phyloP scores from a whole-genome alignment of 2,888 invertebrate species.

The Chaetogeoica ovagalla region DNA sequence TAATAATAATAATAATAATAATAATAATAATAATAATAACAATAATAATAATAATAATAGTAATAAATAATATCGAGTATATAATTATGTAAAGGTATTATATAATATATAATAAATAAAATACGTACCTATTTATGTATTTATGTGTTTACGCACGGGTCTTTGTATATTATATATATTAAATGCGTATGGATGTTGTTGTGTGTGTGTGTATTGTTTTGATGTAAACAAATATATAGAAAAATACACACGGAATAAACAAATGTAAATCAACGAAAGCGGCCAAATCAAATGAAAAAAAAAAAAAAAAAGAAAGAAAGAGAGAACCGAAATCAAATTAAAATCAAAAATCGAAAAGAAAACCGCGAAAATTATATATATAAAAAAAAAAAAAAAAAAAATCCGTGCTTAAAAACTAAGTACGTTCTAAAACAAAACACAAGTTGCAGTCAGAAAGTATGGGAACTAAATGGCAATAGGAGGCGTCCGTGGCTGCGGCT shows the following conservation, averaged over 20 bases:
- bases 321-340: slow-evolving; percentile 45
- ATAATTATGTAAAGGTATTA: not conserved
- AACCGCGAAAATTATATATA: not conserved
- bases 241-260: slow-evolving; percentile 11
- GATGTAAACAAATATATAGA: not conserved
- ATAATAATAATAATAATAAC: too few species aligned
- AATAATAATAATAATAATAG: too few species aligned
- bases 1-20: too few species aligned
- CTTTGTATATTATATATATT: not conserved
- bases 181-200: not conserved
- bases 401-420: slow-evolving; percentile 58
- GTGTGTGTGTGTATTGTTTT: not conserved
- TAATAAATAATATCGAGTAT: not conserved
- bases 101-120: not conserved
- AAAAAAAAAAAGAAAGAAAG: not conserved
- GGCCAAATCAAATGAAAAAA: slow-evolving; percentile 13
- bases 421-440: slow-evolving; percentile 66
- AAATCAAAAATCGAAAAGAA: slow-evolving; percentile 57
- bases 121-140: slow-evolving; percentile 23
- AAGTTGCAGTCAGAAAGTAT: slow-evolving; percentile 68
- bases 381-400: slow-evolving; percentile 56
- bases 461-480: slow-evolving; percentile 65
- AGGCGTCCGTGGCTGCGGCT: slow-evolving; percentile 35
- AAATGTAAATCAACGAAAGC: slow-evolving; percentile 33
- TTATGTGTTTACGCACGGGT: not conserved